Percentiles rank a stretch among this genome's conserved stretches.
Conservation (phyloP, 2,888 invertebrate species). For the Apamea anceps region DNA sequence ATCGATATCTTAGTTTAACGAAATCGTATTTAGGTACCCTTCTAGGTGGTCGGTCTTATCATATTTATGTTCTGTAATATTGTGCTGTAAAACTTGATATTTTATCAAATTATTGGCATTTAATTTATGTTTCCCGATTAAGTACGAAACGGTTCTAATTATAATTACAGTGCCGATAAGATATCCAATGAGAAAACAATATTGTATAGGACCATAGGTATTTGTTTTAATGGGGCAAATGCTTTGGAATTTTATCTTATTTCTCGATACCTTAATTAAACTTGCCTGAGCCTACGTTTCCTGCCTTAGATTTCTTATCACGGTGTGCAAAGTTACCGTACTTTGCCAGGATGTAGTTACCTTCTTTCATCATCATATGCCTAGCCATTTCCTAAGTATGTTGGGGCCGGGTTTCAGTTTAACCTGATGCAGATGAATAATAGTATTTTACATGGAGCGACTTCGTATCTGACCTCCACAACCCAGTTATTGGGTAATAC, state of each 20-base stretch:
- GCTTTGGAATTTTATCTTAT: conserved; percentile 41
- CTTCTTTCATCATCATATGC: not conserved
- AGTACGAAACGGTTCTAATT: conserved; percentile 56
- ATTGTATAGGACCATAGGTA: conserved; percentile 20
- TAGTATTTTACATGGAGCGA: not conserved
- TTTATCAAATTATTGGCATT: conserved; percentile 55
- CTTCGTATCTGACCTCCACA: not conserved
- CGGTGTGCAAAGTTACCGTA: not conserved
- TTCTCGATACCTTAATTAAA: conserved; percentile 26
- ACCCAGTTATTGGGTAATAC: not conserved
- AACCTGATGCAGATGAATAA: not conserved
- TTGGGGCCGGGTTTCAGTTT: not conserved
- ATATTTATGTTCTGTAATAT: conserved; percentile 44
- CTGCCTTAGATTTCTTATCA: not conserved
- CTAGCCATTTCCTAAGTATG: not conserved
- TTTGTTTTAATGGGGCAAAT: conserved; percentile 31
- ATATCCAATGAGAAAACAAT: conserved; percentile 36
- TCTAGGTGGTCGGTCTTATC: conserved; percentile 52
- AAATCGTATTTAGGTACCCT: conserved; percentile 35
- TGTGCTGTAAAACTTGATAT: conserved; percentile 56
- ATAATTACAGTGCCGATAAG: conserved; percentile 54
- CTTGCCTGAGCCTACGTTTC: conserved; percentile 8
- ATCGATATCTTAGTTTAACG: not conserved
- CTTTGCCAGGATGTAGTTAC: not conserved
- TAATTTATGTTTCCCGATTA: conserved; percentile 57